Evolutionary conservation across 1,140 invertebrate genomes (phyloP).

Genomic region (Lutraria rhynchaena): DNA sequence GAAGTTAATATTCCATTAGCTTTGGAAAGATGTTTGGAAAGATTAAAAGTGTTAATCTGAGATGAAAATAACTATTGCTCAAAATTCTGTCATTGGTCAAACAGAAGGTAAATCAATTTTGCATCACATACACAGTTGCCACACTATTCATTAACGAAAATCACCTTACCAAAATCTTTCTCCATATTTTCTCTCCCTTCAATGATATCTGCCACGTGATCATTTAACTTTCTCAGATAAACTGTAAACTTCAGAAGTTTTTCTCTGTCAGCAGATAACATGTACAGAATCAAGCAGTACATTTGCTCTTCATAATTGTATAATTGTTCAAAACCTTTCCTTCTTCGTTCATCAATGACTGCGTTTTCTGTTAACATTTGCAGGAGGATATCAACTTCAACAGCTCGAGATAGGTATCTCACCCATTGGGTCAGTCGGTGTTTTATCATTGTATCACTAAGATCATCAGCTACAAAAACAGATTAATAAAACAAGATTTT

Average conservation of each 20-base stretch:
- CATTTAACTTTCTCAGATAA: background rate
- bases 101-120: too few species aligned
- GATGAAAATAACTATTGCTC: too few species aligned
- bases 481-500: background rate
- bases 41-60: too few species aligned
- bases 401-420: background rate
- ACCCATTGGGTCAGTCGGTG: conserved; percentile 7
- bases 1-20: too few species aligned
- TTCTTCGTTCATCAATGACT: background rate
- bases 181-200: background rate
- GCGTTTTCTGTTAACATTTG: background rate
- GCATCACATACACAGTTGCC: background rate
- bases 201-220: background rate
- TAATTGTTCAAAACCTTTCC: background rate
- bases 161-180: background rate
- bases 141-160: background rate
- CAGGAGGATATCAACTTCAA: background rate
- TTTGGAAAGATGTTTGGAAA: too few species aligned
- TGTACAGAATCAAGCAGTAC: background rate
- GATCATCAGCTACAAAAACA: conserved; percentile 10
- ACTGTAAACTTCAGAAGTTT: background rate
- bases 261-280: background rate
- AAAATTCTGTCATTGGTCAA: too few species aligned
- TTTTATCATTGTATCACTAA: background rate
- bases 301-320: conserved; percentile 21